These are phyloP conservation scores for Neomonachus schauinslandi DNA, from an alignment of 2,113 vertebrate genomes.

Conservation along the genomic window DNA sequence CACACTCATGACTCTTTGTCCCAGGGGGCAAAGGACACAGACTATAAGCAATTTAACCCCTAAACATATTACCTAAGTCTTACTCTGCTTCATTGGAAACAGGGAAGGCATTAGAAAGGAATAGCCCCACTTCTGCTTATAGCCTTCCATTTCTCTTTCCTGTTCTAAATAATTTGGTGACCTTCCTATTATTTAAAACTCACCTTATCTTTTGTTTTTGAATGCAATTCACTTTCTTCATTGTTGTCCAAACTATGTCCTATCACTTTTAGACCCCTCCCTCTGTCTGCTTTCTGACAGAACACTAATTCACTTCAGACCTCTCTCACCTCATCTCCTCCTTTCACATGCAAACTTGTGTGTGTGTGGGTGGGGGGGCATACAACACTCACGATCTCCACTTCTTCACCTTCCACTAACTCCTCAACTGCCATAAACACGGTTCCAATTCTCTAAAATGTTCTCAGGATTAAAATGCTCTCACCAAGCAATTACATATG, in stretches of 20 bases:
- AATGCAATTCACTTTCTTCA: neutral
- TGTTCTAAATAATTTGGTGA: neutral
- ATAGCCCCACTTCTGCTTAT: neutral
- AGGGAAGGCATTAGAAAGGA: neutral
- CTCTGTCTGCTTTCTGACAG: neutral
- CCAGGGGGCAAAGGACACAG: fast-evolving
- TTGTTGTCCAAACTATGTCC: neutral
- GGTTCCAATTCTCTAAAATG: neutral
- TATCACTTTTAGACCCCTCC: neutral
- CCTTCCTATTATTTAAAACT: neutral
- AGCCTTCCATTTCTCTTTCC: neutral
- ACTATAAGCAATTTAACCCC: neutral
- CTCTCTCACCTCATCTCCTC: neutral
- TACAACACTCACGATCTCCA: neutral
- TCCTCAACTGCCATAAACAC: neutral
- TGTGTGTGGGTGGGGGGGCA: neutral
- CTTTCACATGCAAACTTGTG: neutral
- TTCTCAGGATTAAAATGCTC: neutral
- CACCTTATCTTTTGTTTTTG: neutral
- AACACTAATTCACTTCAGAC: neutral
- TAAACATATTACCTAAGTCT: neutral
- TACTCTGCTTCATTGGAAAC: neutral
- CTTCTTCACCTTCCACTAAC: neutral
- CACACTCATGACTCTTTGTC: neutral
- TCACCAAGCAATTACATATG: neutral